A percentile compares a stretch with the other conserved stretches of the same genome.
phyloP scores from a whole-genome alignment of 2,797 vertebrate species.

The Alfaro cultratus region DNA sequence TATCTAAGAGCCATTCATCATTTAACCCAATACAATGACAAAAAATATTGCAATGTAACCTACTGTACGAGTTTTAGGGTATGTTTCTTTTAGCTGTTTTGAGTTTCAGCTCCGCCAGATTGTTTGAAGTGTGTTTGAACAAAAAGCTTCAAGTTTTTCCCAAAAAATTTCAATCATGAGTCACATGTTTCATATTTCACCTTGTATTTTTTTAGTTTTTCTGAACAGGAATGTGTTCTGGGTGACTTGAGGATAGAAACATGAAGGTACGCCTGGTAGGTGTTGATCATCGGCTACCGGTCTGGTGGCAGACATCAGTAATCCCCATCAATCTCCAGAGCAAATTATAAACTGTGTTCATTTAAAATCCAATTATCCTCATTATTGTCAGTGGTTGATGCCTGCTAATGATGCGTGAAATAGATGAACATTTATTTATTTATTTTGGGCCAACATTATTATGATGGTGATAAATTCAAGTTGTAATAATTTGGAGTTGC shows the following conservation, averaged over 20 bases:
- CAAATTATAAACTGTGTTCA: constrained; percentile 68
- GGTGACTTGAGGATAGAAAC: constrained; percentile 31
- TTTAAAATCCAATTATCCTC: constrained; percentile 78
- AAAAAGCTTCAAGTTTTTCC: too few species aligned
- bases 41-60: too few species aligned
- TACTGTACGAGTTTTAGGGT: too few species aligned
- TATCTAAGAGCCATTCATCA: too few species aligned
- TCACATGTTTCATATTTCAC: too few species aligned
- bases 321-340: constrained; percentile 64
- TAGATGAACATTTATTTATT: constrained; percentile 35
- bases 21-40: too few species aligned
- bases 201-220: background rate
- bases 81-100: too few species aligned
- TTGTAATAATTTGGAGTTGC: background rate
- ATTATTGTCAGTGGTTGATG: constrained; percentile 66
- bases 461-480: background rate
- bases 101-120: too few species aligned
- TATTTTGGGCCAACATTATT: background rate
- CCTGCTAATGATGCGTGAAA: constrained; percentile 74
- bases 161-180: too few species aligned
- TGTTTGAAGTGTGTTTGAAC: too few species aligned
- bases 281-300: background rate
- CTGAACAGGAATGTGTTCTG: constrained; percentile 8
- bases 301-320: constrained; percentile 54
- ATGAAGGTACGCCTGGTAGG: constrained; percentile 6